These are phyloP conservation scores for Hemicordylus capensis DNA, from an alignment of 2,113 vertebrate species.

Conservation along the genomic window DNA sequence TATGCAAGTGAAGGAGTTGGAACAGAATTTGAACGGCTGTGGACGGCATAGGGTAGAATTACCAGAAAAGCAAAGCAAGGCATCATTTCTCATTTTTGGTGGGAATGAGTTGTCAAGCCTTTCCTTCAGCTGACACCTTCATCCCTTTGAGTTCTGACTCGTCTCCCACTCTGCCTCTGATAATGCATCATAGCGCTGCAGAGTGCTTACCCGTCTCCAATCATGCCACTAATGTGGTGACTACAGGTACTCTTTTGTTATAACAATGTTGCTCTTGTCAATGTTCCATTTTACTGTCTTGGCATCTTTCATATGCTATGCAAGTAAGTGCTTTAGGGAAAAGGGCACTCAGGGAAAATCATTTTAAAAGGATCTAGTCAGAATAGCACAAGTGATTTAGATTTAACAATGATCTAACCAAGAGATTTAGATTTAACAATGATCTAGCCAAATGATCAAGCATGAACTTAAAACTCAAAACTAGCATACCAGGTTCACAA, in stretches of 20 bases:
- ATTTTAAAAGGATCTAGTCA: fast-evolving
- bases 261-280: constrained; percentile 39
- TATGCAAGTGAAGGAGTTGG: constrained; percentile 68
- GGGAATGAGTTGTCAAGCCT: constrained; percentile 92
- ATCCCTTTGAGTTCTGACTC: constrained; percentile 85
- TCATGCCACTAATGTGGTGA: constrained; percentile 90
- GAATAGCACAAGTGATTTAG: not conserved
- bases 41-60: constrained; percentile 13
- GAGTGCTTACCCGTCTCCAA: constrained; percentile 90
- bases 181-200: constrained; percentile 91
- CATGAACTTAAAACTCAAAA: not conserved
- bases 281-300: constrained; percentile 21
- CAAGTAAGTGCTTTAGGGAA: not conserved
- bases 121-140: constrained; percentile 87
- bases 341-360: no score
- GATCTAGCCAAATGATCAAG: not conserved
- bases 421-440: not conserved
- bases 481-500: fast-evolving
- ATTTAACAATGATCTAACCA: not conserved
- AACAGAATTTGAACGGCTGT: constrained; percentile 38
- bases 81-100: constrained; percentile 38
- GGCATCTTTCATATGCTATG: not conserved
- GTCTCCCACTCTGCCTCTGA: constrained; percentile 86
- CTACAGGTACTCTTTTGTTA: constrained; percentile 86
- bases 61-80: constrained; percentile 36